phyloP scores from a whole-genome alignment of 2,113 vertebrate species.

The Furnarius figulus region DNA sequence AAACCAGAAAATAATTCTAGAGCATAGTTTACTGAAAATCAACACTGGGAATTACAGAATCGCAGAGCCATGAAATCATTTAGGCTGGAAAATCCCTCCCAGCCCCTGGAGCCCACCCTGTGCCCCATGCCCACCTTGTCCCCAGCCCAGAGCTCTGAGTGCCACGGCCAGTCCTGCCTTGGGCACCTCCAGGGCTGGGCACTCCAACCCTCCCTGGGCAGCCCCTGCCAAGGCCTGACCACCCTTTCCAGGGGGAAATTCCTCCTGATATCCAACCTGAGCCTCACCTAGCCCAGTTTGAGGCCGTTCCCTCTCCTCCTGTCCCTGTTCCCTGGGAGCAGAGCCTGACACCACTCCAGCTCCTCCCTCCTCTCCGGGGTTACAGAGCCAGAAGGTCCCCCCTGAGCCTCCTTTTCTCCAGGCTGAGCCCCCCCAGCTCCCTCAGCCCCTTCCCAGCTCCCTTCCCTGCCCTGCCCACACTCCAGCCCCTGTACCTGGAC shows the following conservation, averaged over 20 bases:
- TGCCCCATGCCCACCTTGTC: rapidly evolving
- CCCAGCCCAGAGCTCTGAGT: not conserved
- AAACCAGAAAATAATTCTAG: not conserved
- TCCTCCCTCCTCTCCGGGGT: too few species aligned
- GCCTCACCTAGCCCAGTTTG: too few species aligned
- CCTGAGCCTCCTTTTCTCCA: too few species aligned
- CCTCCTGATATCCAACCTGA: not conserved
- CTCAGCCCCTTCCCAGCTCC: too few species aligned
- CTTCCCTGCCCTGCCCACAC: too few species aligned
- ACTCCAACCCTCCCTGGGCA: not conserved
- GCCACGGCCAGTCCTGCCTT: rapidly evolving
- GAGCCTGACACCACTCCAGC: too few species aligned
- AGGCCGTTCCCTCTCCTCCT: too few species aligned
- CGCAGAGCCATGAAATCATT: not conserved
- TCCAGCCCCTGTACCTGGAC: not conserved
- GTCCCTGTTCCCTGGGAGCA: too few species aligned
- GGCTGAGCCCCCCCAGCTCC: too few species aligned
- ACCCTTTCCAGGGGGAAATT: not conserved
- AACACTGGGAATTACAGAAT: not conserved
- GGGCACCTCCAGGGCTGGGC: not conserved
- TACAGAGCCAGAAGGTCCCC: too few species aligned
- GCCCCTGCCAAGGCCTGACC: not conserved
- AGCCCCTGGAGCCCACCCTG: rapidly evolving
- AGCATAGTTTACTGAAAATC: not conserved
- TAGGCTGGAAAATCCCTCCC: not conserved